Base-by-base conservation (phyloP, 1,140 invertebrate species). In the Diorhabda carinulata region DNA sequence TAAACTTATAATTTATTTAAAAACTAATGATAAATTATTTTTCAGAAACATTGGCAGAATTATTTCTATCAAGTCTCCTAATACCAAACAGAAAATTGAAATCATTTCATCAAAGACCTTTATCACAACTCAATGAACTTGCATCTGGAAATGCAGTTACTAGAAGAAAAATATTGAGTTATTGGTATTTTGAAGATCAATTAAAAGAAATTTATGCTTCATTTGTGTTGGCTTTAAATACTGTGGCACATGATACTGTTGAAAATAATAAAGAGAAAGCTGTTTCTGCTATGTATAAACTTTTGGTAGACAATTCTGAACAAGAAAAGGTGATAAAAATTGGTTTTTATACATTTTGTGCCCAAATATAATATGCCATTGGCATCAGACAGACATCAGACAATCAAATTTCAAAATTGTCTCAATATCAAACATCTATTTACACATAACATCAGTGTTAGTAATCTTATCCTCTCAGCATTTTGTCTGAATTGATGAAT, bases 211-310 rank as follows among this genome's bases (percentile, higher is more conserved):
- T 86, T 41, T 98, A 96, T 83, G 82, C 83, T n/a, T 68, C 59
- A 25, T 94, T 92, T 80, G 76, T 94, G 3, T 80, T 84, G 66
- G 83, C 87, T 44, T 72, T 95, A 47, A 85, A 88, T 68, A 82
- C 75, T 7, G 85, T 90, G 59, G 85, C 87, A 1, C 85, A 87
- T 68, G 91, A 93, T 76, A 86, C 86, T 7, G 82, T 92, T 6
- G 92, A 96, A 57, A 83, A 87, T 2, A 92, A 93, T 75, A 93
- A 94, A 78, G 90, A 92, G 76, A 92, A 93, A 78, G 91, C 91
- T 2, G 88, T 97, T 72, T 85, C 86, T 73, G 84, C 88, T 0
- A 88, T 97, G 81, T 90, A 89, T 57, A 90, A 93, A 72, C 79
- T 99, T 5, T 81, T 99, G 8, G 86, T 88, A 64, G 87, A 87